Conservation (phyloP, 2,113 vertebrate species). For the Microtus oregoni region DNA sequence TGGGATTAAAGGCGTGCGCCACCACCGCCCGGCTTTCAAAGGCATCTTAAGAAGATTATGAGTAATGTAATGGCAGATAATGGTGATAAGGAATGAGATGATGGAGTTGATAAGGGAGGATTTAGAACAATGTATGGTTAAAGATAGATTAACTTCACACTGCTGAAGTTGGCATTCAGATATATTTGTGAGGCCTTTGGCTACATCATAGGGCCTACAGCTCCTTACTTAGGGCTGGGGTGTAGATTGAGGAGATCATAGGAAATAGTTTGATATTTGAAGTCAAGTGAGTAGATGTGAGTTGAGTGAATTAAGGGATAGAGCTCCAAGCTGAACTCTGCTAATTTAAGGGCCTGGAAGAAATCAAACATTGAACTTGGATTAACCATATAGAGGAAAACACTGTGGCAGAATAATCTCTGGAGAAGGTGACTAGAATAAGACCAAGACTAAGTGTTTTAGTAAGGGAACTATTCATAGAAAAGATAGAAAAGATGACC, state of each 20-base stretch:
- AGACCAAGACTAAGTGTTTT: background rate
- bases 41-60: background rate
- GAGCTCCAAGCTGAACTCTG: background rate
- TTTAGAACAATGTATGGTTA: background rate
- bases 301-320: background rate
- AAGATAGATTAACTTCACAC: conserved; percentile 11
- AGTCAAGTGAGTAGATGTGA: background rate
- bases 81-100: background rate
- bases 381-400: background rate
- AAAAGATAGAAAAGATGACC: background rate
- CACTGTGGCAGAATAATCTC: background rate
- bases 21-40: no score
- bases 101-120: background rate
- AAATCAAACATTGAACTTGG: background rate
- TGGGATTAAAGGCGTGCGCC: no score
- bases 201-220: background rate
- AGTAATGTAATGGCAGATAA: background rate
- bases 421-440: background rate
- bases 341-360: background rate
- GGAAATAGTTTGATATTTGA: background rate
- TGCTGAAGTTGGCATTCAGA: background rate
- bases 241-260: background rate
- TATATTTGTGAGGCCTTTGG: background rate
- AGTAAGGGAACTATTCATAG: background rate
- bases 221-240: background rate